These are phyloP conservation scores for Cariama cristata DNA, from an alignment of 2,113 vertebrate species.

Conservation along the genomic window DNA sequence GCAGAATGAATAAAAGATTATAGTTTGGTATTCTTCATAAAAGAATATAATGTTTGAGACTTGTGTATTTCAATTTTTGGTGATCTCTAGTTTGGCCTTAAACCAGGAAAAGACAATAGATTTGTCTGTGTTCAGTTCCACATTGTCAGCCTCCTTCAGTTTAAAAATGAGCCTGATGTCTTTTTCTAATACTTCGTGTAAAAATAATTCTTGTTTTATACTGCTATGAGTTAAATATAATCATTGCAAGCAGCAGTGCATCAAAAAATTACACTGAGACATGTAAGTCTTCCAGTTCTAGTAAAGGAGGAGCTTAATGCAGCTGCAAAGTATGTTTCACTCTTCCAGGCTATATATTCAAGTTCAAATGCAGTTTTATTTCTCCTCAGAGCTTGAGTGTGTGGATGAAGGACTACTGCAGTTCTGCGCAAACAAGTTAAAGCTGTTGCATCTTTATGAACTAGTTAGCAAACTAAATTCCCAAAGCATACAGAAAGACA, in stretches of 20 bases:
- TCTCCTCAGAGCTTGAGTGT: conserved; percentile 83
- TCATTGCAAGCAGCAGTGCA: not conserved
- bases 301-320: not conserved
- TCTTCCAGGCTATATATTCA: not conserved
- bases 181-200: not conserved
- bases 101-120: not conserved
- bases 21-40: not conserved
- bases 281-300: not conserved
- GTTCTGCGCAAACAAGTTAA: conserved; percentile 87
- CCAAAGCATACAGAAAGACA: conserved; percentile 46
- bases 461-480: conserved; percentile 85
- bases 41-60: not conserved
- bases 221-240: not conserved
- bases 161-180: not conserved
- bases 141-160: not conserved
- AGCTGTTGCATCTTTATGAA: conserved; percentile 89
- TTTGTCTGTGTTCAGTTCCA: not conserved
- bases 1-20: not conserved
- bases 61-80: not conserved
- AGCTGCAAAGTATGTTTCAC: not conserved
- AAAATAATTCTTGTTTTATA: not conserved
- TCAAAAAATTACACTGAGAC: not conserved
- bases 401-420: conserved; percentile 89
- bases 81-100: not conserved
- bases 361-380: conserved; percentile 1